Base-by-base conservation (phyloP, 2,113 vertebrate species). In the Pica pica region DNA sequence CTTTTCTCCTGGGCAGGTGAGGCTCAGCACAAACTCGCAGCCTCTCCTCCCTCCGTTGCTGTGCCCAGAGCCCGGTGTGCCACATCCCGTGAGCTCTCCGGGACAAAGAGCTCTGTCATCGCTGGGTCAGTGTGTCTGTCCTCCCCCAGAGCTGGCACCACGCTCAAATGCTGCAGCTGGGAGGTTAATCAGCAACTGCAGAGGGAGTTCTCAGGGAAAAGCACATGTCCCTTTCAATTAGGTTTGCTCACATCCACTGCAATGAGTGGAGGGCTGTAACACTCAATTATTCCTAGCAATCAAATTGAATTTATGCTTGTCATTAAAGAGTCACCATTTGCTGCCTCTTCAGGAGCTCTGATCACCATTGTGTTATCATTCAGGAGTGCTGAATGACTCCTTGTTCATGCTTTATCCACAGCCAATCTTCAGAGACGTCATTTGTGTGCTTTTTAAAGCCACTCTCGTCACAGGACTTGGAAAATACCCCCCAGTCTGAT, bases 281-380 rank as follows among this genome's bases (percentile, higher is more conserved):
- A n/a, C 59, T 94, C 83, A 41, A 39, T 94, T 96, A 95, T 90
- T 85, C 83, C 39, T 71, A 79, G 89, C 89, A 92, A 94, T 76
- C 94, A 94, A 92, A 88, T 92, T 71, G 79, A 83, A 96, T 92
- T 92, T 85, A 92, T 68, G 71, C 70, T 79, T 16, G 0, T 84
- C 83, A 87, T 90, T 93, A 87, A 81, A 75, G 79, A 94, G 82
- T 71, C 82, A 79, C 79, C 14, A 0, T 47, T 87, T 79, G 80
- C 83, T 90, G 83, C 79, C 57, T 81, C 20, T 0, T 26, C 57
- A 59, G 49, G 86, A 70, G 75, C 30, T 68, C 83, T 73, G 79
- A 56, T 75, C 50, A 83, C 27, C 10, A 5, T 35, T 59, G 28
- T 44, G 68, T 74, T 85, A 53, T 85, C 83, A 44, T 3, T 78